A percentile compares a stretch with the other conserved stretches of the same genome.
Conservation (phyloP, 1,140 invertebrate species). For the Schlechtendalia chinensis region DNA sequence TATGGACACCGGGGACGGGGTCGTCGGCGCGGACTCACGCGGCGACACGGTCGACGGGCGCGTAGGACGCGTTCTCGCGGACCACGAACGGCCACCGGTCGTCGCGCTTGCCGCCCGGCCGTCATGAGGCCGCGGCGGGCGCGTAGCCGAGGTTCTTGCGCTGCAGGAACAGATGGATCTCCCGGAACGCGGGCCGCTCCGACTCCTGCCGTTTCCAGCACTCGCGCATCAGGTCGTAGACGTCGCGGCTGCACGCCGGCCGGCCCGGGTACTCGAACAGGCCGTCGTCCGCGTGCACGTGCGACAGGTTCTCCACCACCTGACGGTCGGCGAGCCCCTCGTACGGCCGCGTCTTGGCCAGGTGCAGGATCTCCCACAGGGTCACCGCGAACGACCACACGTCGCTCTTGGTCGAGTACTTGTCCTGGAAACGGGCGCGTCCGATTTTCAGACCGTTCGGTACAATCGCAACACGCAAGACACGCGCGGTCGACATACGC, state of each 20-base stretch:
- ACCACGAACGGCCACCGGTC: slow-evolving; percentile 40
- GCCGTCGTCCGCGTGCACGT: slow-evolving; percentile 63
- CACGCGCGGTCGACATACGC: too few relatives aligned
- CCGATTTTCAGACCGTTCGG: too few relatives aligned
- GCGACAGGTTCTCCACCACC: slow-evolving; percentile 70
- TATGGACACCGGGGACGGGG: too few relatives aligned
- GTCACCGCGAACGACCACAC: slow-evolving; percentile 71
- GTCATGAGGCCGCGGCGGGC: slow-evolving; percentile 56
- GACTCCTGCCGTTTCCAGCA: slow-evolving; percentile 81
- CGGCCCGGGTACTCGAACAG: slow-evolving; percentile 65
- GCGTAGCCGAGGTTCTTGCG: slow-evolving; percentile 77
- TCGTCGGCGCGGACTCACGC: too few relatives aligned
- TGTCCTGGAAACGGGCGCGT: slow-evolving; percentile 59
- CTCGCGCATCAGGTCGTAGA: slow-evolving; percentile 85
- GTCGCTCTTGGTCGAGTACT: slow-evolving; percentile 57
- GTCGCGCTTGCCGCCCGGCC: not conserved
- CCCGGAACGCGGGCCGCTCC: slow-evolving; percentile 78
- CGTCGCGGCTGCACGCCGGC: slow-evolving; percentile 69
- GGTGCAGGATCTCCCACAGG: slow-evolving; percentile 73
- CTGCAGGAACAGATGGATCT: slow-evolving; percentile 84
- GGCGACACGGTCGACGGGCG: too few relatives aligned
- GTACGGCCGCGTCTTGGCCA: slow-evolving; percentile 70
- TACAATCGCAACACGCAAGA: too few relatives aligned
- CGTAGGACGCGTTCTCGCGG: slow-evolving; percentile 26
- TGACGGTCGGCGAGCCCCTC: slow-evolving; percentile 69